Conservation (phyloP, 2,113 vertebrate species). For the Rhinoptilus africanus region DNA sequence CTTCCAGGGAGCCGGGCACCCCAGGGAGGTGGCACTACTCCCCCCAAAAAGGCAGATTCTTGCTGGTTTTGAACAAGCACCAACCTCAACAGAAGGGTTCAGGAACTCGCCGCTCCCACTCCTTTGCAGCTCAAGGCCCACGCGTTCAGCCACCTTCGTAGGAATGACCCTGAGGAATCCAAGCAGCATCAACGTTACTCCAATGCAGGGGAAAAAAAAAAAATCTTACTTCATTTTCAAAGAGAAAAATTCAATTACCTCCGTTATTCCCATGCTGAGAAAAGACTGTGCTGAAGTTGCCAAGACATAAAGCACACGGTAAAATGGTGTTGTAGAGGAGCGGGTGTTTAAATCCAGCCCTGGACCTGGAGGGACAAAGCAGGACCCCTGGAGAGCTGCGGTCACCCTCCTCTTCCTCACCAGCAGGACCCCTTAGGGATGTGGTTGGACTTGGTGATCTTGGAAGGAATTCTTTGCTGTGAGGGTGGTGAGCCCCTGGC, state of each 20-base stretch:
- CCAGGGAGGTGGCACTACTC: accelerated
- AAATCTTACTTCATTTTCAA: not conserved
- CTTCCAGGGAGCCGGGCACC: accelerated
- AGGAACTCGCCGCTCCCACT: not conserved
- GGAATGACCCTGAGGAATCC: not conserved
- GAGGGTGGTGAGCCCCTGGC: no score
- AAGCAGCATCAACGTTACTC: not conserved
- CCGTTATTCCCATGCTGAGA: not conserved
- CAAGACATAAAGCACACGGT: not conserved
- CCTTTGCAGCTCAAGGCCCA: not conserved
- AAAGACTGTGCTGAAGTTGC: not conserved
- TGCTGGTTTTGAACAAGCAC: not conserved
- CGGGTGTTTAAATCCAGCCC: not conserved
- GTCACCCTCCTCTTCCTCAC: not conserved
- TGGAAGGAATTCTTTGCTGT: no score
- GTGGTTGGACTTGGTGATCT: not conserved
- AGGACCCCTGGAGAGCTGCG: not conserved
- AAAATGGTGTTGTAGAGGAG: not conserved
- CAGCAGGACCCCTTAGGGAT: not conserved
- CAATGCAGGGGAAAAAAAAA: no score
- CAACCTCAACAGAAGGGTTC: not conserved
- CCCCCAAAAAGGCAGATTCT: accelerated
- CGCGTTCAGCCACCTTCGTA: not conserved
- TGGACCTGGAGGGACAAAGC: not conserved
- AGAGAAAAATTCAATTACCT: not conserved